Evolutionary conservation across 53 echinoderm and acorn worm species (phyloP), one percentile per base, ranked within the genome.

Genomic region (Echinarachnius parma): DNA sequence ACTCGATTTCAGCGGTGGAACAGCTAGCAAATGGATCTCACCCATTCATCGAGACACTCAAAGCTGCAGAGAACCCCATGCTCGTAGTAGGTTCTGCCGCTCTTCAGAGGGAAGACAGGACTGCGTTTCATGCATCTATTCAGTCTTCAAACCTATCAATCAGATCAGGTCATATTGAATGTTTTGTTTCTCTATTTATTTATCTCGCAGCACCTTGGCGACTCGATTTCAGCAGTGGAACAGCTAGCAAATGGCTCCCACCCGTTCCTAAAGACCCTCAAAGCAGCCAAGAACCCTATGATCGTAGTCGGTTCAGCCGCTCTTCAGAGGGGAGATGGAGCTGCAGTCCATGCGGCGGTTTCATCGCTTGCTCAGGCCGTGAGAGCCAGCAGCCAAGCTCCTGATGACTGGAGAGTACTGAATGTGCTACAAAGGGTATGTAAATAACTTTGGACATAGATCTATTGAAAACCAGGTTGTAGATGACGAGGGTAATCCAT

Each of bases 351-450:
- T 8, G 80, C 77, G 28, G 71, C 85, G 4, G 78, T 91, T 5
- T 65, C 86, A 23, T 47, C 85, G 25, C 70, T 98, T 1, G 87
- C 91, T 34, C 91, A 91, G 78, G 77, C 82, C 45, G 85, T 68
- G 9, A 85, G 87, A 53, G 65, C 74, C 1, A 66, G 68, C 33
- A 87, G 87, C 46, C 75, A 76, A 34, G 86, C 80, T 14, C 86
- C 66, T 4, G 81, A 80, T 14, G 86, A 77, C 3, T 98, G 98
- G 98, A 91, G 71, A 61, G 91, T 98, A 8, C 78, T 98, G 18
- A 98, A 98, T 78, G 91, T 98, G 13, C 83, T 98, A 2, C 98
- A 98, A 30, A 88, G 98, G 91, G 98, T 98, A 36, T 77, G 91
- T 60, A n/a, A 21, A 27, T 46, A 14, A 19, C 22, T 9, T 56